Conservation (phyloP, 2,797 vertebrate genomes). For the Sphenodon punctatus region DNA sequence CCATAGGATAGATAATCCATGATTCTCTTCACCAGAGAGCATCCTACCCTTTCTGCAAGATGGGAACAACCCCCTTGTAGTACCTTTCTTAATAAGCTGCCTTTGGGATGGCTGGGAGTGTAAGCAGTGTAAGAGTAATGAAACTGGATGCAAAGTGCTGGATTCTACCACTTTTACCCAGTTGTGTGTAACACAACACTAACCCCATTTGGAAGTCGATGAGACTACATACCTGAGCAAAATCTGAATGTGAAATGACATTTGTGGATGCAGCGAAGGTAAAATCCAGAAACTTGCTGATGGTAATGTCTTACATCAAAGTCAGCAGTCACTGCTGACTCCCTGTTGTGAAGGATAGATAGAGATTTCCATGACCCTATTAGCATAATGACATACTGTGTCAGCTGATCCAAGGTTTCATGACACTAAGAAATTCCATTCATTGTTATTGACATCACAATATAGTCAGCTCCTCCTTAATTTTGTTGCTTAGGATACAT, state of each 20-base stretch:
- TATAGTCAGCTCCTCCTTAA: background rate
- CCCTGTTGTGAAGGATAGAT: background rate
- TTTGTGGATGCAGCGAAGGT: background rate
- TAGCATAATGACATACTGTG: background rate
- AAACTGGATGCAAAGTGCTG: background rate
- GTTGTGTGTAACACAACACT: background rate
- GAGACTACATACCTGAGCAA: background rate
- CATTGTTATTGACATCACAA: background rate
- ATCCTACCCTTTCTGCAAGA: too few relatives aligned
- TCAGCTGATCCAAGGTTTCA: background rate
- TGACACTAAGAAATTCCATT: too few relatives aligned
- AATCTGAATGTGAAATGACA: background rate
- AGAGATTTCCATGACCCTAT: background rate
- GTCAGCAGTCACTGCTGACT: background rate
- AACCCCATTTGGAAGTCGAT: background rate
- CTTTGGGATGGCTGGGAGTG: background rate
- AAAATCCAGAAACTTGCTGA: background rate
- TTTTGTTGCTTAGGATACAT: background rate
- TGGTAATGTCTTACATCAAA: background rate
- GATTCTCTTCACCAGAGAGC: too few relatives aligned
- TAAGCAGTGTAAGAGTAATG: rapidly evolving
- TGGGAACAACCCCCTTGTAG: too few relatives aligned
- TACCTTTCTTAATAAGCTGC: background rate
- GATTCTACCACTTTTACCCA: background rate
- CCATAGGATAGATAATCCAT: too few relatives aligned